These are phyloP conservation scores for Anoplolepis gracilipes DNA, from an alignment of 1,140 invertebrate species.

Conservation along the genomic window DNA sequence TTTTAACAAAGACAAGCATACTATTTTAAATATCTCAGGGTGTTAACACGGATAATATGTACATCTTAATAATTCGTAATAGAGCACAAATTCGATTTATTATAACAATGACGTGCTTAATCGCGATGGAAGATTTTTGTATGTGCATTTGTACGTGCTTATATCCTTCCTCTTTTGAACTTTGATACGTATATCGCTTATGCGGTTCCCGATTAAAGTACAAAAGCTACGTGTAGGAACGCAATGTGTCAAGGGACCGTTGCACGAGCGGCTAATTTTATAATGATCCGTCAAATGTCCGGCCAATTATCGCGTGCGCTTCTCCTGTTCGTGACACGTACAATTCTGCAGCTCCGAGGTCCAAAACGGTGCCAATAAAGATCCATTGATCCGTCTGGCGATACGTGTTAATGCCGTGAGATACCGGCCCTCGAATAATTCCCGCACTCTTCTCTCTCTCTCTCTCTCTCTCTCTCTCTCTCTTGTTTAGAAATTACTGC, in stretches of 20 bases:
- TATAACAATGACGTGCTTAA: neutral
- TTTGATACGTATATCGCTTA: constrained; percentile 26
- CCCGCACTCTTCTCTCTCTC: constrained; percentile 50
- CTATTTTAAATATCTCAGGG: neutral
- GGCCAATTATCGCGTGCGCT: constrained; percentile 72
- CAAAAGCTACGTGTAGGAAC: constrained; percentile 61
- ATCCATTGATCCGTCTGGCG: constrained; percentile 59
- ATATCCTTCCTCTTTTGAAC: constrained; percentile 4
- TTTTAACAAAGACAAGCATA: neutral
- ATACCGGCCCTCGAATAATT: constrained; percentile 43
- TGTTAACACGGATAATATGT: neutral
- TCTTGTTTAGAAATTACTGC: neutral
- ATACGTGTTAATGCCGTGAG: constrained; percentile 53
- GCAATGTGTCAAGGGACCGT: constrained; percentile 45
- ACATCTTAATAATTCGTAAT: neutral
- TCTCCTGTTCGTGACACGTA: constrained; percentile 69
- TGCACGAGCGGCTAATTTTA: constrained; percentile 58
- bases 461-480: neutral
- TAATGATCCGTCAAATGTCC: constrained; percentile 78
- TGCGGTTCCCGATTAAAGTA: constrained; percentile 49
- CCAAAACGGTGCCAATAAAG: constrained; percentile 67
- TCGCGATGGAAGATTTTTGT: neutral
- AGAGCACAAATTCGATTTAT: neutral
- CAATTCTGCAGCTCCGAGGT: constrained; percentile 60
- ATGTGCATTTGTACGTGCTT: constrained; percentile 2